Conservation (phyloP, 2,797 vertebrate species). For the Pipistrellus kuhlii region DNA sequence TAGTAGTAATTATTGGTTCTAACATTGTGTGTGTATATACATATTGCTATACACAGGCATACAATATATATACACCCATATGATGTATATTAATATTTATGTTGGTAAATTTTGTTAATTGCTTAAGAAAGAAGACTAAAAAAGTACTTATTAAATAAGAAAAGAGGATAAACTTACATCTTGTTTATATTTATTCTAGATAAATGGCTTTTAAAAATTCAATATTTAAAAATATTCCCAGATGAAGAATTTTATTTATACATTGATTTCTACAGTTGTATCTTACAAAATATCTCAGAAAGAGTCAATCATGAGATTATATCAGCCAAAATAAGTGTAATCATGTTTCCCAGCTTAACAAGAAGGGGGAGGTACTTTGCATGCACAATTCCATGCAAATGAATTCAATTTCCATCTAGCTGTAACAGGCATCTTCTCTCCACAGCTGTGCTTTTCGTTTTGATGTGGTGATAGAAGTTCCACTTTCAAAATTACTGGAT, state of each 20-base stretch:
- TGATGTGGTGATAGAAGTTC: constrained; percentile 52
- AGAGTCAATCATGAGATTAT: constrained; percentile 82
- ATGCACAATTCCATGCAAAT: constrained; percentile 75
- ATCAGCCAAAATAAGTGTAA: constrained; percentile 77
- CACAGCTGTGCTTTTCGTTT: constrained; percentile 77
- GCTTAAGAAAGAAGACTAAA: neutral
- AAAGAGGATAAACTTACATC: constrained; percentile 23
- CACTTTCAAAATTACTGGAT: constrained; percentile 64
- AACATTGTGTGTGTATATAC: neutral
- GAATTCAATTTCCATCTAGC: constrained; percentile 41
- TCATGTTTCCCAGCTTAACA: constrained; percentile 77
- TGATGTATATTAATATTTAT: neutral
- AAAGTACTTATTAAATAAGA: constrained; percentile 3
- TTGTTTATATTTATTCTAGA: constrained; percentile 14
- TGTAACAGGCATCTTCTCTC: constrained; percentile 45
- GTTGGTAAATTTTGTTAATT: constrained; percentile 31
- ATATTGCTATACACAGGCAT: neutral
- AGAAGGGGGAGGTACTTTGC: constrained; percentile 62
- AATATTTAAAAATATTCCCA: constrained; percentile 67
- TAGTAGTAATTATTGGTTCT: constrained; percentile 15
- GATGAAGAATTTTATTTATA: constrained; percentile 67
- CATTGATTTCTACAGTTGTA: constrained; percentile 73
- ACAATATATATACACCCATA: neutral
- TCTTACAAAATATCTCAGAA: constrained; percentile 75
- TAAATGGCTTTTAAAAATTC: neutral